Evolutionary conservation across 2,797 vertebrate species (phyloP).

Genomic region (Champsocephalus gunnari): DNA sequence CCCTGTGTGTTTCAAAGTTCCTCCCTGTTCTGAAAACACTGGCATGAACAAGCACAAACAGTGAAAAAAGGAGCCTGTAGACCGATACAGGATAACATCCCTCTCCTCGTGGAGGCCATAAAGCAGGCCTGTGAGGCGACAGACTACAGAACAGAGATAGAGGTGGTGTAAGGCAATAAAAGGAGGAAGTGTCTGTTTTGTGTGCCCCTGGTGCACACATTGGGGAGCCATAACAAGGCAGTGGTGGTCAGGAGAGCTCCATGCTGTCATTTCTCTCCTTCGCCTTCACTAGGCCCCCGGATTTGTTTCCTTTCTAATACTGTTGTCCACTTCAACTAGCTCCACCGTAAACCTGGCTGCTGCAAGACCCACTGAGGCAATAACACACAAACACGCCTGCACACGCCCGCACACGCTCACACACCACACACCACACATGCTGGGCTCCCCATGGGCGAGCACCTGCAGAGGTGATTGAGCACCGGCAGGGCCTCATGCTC

Average conservation of each 20-base stretch:
- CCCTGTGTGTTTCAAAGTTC: constrained; percentile 14
- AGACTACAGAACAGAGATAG: constrained; percentile 64
- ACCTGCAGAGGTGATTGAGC: constrained; percentile 77
- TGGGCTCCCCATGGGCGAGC: constrained; percentile 49
- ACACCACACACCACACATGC: constrained; percentile 38
- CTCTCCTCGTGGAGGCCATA: constrained; percentile 61
- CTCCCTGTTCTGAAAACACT: constrained; percentile 23
- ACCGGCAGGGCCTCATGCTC: constrained; percentile 56
- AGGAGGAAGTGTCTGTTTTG: constrained; percentile 72
- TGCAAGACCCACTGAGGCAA: constrained; percentile 53
- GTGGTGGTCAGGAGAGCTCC: constrained; percentile 77
- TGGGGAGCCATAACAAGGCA: constrained; percentile 81
- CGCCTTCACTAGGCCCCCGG: constrained; percentile 72
- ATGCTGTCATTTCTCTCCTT: constrained; percentile 80
- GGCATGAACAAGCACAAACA: constrained; percentile 40
- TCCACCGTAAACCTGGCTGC: constrained; percentile 62
- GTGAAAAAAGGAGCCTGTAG: constrained; percentile 23
- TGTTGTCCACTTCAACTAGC: constrained; percentile 74
- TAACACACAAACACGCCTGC: constrained; percentile 35
- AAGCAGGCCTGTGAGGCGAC: constrained; percentile 64
- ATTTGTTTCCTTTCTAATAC: constrained; percentile 74
- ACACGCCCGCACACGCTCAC: not conserved
- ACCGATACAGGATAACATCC: constrained; percentile 53
- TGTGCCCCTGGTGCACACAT: constrained; percentile 74
- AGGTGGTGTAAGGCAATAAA: constrained; percentile 76